phyloP scores from a whole-genome alignment of 2,113 vertebrate species.

The Cebidichthys violaceus region DNA sequence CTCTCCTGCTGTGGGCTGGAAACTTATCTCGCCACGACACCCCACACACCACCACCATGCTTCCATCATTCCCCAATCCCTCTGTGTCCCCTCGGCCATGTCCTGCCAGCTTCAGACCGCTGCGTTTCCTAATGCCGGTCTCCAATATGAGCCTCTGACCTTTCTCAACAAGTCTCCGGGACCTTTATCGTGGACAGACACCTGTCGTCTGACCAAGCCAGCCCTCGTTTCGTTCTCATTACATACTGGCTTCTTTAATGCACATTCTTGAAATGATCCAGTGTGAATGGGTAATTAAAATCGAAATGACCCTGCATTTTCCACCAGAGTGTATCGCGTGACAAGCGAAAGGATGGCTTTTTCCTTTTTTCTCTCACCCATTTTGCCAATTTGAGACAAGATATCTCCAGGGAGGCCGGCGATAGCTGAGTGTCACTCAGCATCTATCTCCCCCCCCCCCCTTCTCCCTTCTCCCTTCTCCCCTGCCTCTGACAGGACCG shows the following conservation, averaged over 20 bases:
- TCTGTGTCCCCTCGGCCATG: slow-evolving; percentile 32
- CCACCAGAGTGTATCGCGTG: background rate
- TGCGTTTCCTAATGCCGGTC: slow-evolving; percentile 39
- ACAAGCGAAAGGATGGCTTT: slow-evolving; percentile 34
- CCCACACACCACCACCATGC: background rate
- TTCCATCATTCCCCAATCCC: slow-evolving; percentile 25
- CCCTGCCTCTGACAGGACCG: slow-evolving; percentile 45
- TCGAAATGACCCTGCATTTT: slow-evolving; percentile 21
- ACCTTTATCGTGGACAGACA: slow-evolving; percentile 31
- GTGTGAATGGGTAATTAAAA: slow-evolving; percentile 39
- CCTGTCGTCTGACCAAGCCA: slow-evolving; percentile 16
- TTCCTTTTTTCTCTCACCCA: slow-evolving; percentile 20
- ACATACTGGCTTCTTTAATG: slow-evolving; percentile 8
- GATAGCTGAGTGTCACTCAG: slow-evolving; percentile 69
- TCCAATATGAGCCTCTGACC: slow-evolving; percentile 36
- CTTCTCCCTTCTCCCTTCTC: slow-evolving; percentile 16
- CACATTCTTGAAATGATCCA: slow-evolving; percentile 12
- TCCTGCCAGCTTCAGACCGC: slow-evolving; percentile 26
- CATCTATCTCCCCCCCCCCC: slow-evolving; percentile 23
- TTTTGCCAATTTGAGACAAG: slow-evolving; percentile 33
- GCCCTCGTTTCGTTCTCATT: slow-evolving; percentile 11
- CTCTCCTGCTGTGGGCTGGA: slow-evolving; percentile 15
- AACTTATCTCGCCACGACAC: background rate
- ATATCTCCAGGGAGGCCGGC: slow-evolving; percentile 49
- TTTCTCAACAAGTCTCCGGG: slow-evolving; percentile 36